Evolutionary conservation across 2,113 vertebrate genomes (phyloP), one percentile per base, ranked within the genome.

Genomic region (Neomonachus schauinslandi): DNA sequence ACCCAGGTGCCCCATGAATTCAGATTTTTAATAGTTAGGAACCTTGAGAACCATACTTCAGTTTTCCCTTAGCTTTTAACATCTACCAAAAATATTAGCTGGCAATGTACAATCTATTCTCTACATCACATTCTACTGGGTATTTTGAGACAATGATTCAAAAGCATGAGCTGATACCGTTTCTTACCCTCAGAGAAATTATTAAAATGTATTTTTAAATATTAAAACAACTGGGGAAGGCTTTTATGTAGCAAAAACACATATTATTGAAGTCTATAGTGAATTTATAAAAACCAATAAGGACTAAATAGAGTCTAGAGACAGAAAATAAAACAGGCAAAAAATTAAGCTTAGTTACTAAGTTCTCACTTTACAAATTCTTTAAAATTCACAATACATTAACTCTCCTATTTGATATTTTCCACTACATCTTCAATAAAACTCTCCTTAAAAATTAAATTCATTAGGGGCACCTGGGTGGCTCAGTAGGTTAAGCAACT

Each of bases 371-470:
- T 92, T 72, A 67, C 94, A 90, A 94, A 91, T 85, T 59, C 24
- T 76, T 89, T 92, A 55, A 89, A 96, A 82, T 71, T 76, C 36
- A 87, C 3, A 77, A 83, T 72, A 42, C 86, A 65, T 71, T 87
- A 93, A 72, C 87, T 72, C 31, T 94, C 22, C 24, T 90, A 61
- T 13, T 96, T 59, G 13, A 84, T 65, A 61, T 72, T 69, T 91
- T 57, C 72, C 22, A 95, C 51, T 69, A 36, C 21, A 26, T 39
- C 49, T 80, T 81, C 49, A 88, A 95, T 26, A 81, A 97, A 95
- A 89, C 67, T 94, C 33, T 93, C 84, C 71, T 69, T 83, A 87
- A 95, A 89, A 94, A 79, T 74, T 96, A 91, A 93, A 95, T 59
- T 65, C 53, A 72, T 90, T 74, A 72, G 36, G 4, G 18, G 33